Percentiles rank a stretch among this genome's conserved stretches.
phyloP scores from a whole-genome alignment of 2,888 invertebrate genomes.

The Nesidiocoris tenuis region DNA sequence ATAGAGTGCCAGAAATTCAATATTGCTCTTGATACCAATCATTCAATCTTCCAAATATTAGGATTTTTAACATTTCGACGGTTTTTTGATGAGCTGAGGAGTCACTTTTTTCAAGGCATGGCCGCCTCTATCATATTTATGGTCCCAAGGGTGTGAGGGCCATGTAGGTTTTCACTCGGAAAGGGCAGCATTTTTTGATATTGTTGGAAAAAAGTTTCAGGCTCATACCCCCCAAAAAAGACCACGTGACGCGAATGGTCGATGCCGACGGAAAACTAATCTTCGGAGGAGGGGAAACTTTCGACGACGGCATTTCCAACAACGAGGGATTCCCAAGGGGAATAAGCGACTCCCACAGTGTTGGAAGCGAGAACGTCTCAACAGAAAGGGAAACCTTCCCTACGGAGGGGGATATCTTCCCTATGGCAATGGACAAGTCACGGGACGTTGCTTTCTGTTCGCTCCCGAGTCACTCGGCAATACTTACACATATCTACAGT shows the following conservation, averaged over 20 bases:
- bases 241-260: slow-evolving; percentile 16
- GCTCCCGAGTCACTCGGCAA: background rate
- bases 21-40: too few relatives aligned
- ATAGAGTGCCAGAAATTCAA: too few relatives aligned
- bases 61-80: too few relatives aligned
- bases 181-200: background rate
- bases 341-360: background rate
- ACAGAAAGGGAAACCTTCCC: background rate
- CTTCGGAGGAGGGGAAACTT: slow-evolving; percentile 1
- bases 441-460: background rate
- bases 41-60: too few relatives aligned
- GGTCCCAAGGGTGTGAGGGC: background rate
- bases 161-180: background rate
- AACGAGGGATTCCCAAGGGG: slow-evolving; percentile 2
- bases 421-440: background rate
- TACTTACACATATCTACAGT: background rate
- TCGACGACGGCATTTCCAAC: too few relatives aligned
- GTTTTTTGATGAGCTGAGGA: too few relatives aligned
- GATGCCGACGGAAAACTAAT: slow-evolving; percentile 31
- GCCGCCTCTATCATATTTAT: too few relatives aligned
- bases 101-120: too few relatives aligned
- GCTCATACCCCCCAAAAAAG: background rate
- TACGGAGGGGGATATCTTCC: background rate
- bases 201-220: background rate
- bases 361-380: background rate